phyloP scores from a whole-genome alignment of 1,140 invertebrate genomes.

The Drosophila sechellia region DNA sequence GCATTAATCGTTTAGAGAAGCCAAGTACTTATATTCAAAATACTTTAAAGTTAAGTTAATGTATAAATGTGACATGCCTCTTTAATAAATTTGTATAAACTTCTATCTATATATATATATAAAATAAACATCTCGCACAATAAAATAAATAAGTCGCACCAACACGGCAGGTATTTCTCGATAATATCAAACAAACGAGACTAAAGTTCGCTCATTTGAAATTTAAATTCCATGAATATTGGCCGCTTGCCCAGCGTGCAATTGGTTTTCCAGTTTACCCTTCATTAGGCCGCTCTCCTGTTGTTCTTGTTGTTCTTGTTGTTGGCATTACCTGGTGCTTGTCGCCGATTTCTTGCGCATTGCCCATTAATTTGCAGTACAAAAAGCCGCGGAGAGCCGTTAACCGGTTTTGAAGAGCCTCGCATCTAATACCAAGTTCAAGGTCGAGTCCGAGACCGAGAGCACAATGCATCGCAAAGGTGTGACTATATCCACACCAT shows the following conservation, averaged over 20 bases:
- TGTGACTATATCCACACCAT: conserved; percentile 48
- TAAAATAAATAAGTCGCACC: too few species aligned
- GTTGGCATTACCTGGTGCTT: conserved; percentile 50
- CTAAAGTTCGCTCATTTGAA: conserved; percentile 31
- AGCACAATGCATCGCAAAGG: conserved; percentile 64
- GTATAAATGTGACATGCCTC: too few species aligned
- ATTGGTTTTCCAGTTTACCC: conserved; percentile 44
- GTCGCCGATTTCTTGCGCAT: conserved; percentile 62
- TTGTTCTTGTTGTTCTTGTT: background rate
- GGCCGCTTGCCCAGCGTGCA: conserved; percentile 14
- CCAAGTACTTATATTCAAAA: too few species aligned
- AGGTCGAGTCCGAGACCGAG: conserved; percentile 58
- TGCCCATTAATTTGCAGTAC: conserved; percentile 67
- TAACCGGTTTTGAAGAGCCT: conserved; percentile 69
- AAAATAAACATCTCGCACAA: too few species aligned
- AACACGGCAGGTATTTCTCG: background rate
- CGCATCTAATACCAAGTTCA: conserved; percentile 80
- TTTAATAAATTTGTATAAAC: too few species aligned
- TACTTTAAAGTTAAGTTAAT: too few species aligned
- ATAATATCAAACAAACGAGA: background rate
- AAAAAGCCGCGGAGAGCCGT: conserved; percentile 37
- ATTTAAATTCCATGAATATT: conserved; percentile 52
- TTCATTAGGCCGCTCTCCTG: conserved; percentile 9
- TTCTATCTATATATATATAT: too few species aligned
- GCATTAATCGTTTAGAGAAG: too few species aligned